phyloP scores from a whole-genome alignment of 2,797 vertebrate genomes.

The Pteropus rufus region DNA sequence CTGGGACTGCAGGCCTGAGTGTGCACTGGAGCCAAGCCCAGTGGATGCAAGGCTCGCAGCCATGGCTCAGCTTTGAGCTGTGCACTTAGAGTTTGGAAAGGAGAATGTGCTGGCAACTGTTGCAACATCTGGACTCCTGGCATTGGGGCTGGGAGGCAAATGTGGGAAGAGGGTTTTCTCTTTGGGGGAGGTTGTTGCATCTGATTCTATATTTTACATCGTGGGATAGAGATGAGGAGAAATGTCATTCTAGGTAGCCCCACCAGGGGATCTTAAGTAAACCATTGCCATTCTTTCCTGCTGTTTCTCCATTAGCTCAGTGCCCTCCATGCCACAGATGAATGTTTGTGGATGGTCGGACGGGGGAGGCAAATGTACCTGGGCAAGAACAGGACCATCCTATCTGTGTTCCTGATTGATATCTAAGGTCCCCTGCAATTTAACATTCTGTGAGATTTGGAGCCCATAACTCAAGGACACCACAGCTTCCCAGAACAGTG shows the following conservation, averaged over 20 bases:
- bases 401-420: neutral
- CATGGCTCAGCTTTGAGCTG: neutral
- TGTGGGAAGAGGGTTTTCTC: neutral
- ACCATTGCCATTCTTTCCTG: neutral
- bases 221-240: neutral
- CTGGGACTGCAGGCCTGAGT: neutral
- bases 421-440: conserved; percentile 12
- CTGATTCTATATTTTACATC: neutral
- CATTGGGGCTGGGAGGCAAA: neutral
- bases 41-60: neutral
- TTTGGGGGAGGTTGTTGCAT: neutral
- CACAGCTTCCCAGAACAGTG: neutral
- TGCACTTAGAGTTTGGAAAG: neutral
- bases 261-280: neutral
- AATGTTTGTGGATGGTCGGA: neutral
- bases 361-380: rapidly evolving
- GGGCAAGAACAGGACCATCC: neutral
- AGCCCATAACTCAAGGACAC: conserved; percentile 22
- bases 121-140: conserved; percentile 1
- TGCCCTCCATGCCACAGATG: neutral
- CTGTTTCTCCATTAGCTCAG: neutral
- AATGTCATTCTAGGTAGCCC: neutral
- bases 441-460: neutral
- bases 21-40: neutral
- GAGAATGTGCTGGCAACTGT: neutral